Percentiles rank a stretch among this genome's conserved stretches.
Evolutionary conservation across 2,888 invertebrate genomes (phyloP).

Genomic region (Flexamia atlantica): DNA sequence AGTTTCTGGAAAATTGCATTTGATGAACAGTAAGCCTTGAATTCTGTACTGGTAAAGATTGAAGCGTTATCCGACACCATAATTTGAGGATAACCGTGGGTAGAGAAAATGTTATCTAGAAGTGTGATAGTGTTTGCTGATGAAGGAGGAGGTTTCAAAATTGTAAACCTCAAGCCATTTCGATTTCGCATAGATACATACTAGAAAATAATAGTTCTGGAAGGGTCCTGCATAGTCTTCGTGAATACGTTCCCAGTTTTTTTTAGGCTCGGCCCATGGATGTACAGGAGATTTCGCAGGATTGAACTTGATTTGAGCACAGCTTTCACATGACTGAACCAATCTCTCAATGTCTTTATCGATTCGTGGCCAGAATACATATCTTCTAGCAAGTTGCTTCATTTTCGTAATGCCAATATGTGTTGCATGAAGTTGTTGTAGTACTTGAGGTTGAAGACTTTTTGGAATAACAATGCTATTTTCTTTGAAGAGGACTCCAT

Average conservation of each 20-base stretch:
- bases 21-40: too few species aligned
- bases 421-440: slow-evolving; percentile 68
- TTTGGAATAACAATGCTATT: slow-evolving; percentile 55
- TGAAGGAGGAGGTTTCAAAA: slow-evolving; percentile 48
- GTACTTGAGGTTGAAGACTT: slow-evolving; percentile 9
- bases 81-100: slow-evolving; percentile 61
- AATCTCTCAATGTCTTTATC: slow-evolving; percentile 69
- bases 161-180: slow-evolving; percentile 62
- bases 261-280: slow-evolving; percentile 68
- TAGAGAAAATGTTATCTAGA: slow-evolving; percentile 64
- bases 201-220: background rate
- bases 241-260: slow-evolving; percentile 68
- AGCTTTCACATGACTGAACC: slow-evolving; percentile 67
- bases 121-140: slow-evolving; percentile 60
- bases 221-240: slow-evolving; percentile 7
- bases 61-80: too few species aligned
- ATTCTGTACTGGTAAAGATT: too few species aligned
- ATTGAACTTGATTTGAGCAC: slow-evolving; percentile 66
- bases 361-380: slow-evolving; percentile 68
- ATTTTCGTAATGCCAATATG: slow-evolving; percentile 70
- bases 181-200: slow-evolving; percentile 65
- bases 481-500: slow-evolving; percentile 54
- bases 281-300: slow-evolving; percentile 69
- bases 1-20: too few species aligned
- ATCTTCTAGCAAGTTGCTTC: slow-evolving; percentile 69